phyloP scores from a whole-genome alignment of 2,113 vertebrate species.

The Sus scrofa region T2T-Sscrofa CM000830.6:80936501-80937000 shows the following conservation, averaged over 20 bases:
- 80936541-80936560: not conserved
- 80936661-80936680: slow-evolving; percentile 30
- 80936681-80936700: slow-evolving; percentile 10
- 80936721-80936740: slow-evolving; percentile 22
- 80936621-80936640: slow-evolving; percentile 43
- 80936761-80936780: slow-evolving; percentile 14
- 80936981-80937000: not conserved
- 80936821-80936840: slow-evolving; percentile 43
- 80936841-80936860: not conserved
- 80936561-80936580: not conserved
- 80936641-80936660: slow-evolving; percentile 29
- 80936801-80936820: not conserved
- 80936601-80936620: not conserved
- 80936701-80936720: slow-evolving; percentile 57
- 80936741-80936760: slow-evolving; percentile 36
- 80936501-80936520: not conserved
- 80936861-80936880: not conserved
- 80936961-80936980: not conserved
- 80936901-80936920: not conserved
- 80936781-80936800: not conserved
- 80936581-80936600: slow-evolving; percentile 42
- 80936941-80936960: not conserved
- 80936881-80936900: not conserved
- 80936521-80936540: not conserved
- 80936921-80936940: not conserved